Evolutionary conservation across 2,113 vertebrate species (phyloP), one percentile per base, ranked within the genome.

Genomic region (Oncorhynchus clarkii): DNA sequence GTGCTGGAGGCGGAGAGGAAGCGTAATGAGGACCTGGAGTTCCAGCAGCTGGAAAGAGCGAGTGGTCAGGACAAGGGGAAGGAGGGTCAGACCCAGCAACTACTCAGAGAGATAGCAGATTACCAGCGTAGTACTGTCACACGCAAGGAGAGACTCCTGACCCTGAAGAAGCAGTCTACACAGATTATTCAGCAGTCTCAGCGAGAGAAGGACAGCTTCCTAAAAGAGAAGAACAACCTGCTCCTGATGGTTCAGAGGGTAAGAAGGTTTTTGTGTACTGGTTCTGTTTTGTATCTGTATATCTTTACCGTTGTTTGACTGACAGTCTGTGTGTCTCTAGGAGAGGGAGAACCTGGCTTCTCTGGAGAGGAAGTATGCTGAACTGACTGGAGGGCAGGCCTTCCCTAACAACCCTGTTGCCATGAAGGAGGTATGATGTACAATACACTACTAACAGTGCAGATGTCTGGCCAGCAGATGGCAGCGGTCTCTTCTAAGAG

Each of bases 61-160:
- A 98, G 96, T 82, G 92, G 95, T 11, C 94, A 96, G 80, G 97
- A 99, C 57, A 96, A 98, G 85, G 96, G 97, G 81, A 99, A 98
- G 84, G 97, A 99, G 89, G 95, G 87, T 0, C 85, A 94, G 24
- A 95, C 92, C 0, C 96, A 97, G 26, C 94, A 97, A 72, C 94
- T 98, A 76, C 92, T 99, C 68, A 91, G 95, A 67, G 96, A 99
- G 78, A 95, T 96, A 2, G 95, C 96, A 3, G 96, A 98, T 26
- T 96, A 95, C 87, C 97, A 99, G 67, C 92, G 95, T 49, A 97
- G 93, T 87, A 94, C 94, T 2, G 95, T 96, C 79, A 93, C 90
- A 20, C 95, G 95, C 84, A 98, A 99, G 94, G 97, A 96, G 88
- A 96, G 95, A 80, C 93, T 98, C 74, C 93, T 95, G 88, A 95